phyloP scores from a whole-genome alignment of 1,140 invertebrate species.

The Macrosteles quadrilineatus region DNA sequence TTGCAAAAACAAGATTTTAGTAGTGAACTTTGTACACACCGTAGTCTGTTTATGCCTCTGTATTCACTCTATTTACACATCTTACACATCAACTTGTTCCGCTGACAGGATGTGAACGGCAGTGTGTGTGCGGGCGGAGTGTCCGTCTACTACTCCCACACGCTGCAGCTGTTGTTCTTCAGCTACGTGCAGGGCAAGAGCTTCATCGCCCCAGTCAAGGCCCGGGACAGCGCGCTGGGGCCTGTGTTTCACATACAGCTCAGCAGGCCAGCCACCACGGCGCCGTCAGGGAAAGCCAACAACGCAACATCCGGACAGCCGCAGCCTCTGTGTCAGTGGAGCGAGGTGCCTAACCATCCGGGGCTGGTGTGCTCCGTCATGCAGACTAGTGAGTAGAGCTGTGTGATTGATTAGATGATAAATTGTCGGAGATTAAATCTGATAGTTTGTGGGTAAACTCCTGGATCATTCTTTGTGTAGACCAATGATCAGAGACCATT shows the following conservation, averaged over 20 bases:
- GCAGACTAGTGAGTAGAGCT: conserved; percentile 72
- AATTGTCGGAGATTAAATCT: no score
- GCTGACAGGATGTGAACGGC: conserved; percentile 75
- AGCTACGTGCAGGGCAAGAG: conserved; percentile 92
- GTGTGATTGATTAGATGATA: no score
- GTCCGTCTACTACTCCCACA: conserved; percentile 95
- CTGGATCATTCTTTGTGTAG: no score
- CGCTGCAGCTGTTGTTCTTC: conserved; percentile 90
- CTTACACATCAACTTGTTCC: no score
- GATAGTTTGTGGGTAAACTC: no score
- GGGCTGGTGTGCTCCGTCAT: conserved; percentile 90
- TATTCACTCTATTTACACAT: no score
- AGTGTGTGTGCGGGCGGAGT: conserved; percentile 90
- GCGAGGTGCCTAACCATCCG: conserved; percentile 91
- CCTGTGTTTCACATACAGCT: conserved; percentile 41
- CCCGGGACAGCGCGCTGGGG: conserved; percentile 49
- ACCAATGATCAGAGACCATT: no score
- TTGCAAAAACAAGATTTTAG: no score
- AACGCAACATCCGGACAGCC: conserved; percentile 44
- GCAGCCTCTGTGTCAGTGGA: conserved; percentile 95
- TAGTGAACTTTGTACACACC: no score
- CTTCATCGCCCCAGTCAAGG: conserved; percentile 82
- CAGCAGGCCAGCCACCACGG: conserved; percentile 50
- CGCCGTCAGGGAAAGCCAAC: conserved; percentile 44
- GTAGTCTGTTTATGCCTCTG: no score